Evolutionary conservation across 2,888 invertebrate genomes (phyloP).

Genomic region (Parnassius smintheus): DNA sequence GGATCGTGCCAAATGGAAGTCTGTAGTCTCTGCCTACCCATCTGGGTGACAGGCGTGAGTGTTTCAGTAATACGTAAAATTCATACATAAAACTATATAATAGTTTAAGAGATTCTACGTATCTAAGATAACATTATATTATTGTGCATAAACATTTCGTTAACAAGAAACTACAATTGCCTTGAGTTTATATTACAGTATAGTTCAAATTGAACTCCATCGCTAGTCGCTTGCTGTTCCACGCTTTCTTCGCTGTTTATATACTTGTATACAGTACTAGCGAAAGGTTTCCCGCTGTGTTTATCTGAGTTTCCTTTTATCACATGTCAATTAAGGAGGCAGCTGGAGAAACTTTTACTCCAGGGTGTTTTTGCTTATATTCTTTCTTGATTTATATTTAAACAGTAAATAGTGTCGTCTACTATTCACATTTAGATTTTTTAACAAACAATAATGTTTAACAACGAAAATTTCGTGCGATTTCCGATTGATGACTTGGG

Average conservation of each 20-base stretch:
- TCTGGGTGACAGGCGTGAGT: too few species aligned
- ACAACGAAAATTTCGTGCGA: too few species aligned
- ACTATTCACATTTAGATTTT: too few species aligned
- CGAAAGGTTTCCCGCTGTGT: constrained; percentile 14
- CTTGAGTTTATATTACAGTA: constrained; percentile 6
- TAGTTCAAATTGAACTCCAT: constrained; percentile 7
- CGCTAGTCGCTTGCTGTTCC: constrained; percentile 8
- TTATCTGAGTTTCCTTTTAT: constrained; percentile 26
- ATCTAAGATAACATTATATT: constrained; percentile 2
- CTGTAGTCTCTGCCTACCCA: too few species aligned
- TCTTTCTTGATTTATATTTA: neutral
- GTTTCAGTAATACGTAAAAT: too few species aligned
- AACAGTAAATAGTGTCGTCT: neutral
- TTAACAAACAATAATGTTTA: too few species aligned
- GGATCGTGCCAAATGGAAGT: too few species aligned
- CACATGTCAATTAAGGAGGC: constrained; percentile 26
- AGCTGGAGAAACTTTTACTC: constrained; percentile 9
- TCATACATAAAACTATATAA: too few species aligned
- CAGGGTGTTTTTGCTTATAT: constrained; percentile 7
- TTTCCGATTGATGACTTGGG: too few species aligned
- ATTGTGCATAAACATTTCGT: constrained; percentile 2
- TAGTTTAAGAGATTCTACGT: neutral
- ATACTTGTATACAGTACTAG: constrained; percentile 7
- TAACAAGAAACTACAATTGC: constrained; percentile 16
- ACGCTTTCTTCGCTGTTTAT: constrained; percentile 16